Conservation (phyloP, 2,113 vertebrate species). For the Crotophaga sulcirostris region DNA sequence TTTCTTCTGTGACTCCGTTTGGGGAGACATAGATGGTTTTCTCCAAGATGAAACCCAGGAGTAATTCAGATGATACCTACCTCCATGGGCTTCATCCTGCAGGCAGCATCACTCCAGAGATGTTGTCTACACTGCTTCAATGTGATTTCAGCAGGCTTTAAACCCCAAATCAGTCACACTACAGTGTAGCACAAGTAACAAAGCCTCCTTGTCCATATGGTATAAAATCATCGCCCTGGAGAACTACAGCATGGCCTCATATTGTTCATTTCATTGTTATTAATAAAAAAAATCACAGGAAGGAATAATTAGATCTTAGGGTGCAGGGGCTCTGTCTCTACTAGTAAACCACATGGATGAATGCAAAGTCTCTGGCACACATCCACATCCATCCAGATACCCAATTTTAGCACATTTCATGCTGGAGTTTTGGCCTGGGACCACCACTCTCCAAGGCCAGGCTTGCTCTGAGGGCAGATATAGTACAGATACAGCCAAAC, state of each 20-base stretch:
- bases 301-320: neutral
- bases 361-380: neutral
- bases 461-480: accelerated
- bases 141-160: neutral
- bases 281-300: neutral
- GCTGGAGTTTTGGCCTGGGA: neutral
- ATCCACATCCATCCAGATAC: neutral
- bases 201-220: neutral
- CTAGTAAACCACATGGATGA: neutral
- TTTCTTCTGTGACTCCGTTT: neutral
- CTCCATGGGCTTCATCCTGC: neutral
- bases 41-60: neutral
- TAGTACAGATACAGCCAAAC: neutral
- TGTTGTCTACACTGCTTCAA: neutral
- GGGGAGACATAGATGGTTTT: neutral
- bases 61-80: neutral
- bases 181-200: neutral
- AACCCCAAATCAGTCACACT: neutral
- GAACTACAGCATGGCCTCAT: neutral
- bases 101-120: neutral
- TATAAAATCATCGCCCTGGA: neutral
- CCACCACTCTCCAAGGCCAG: neutral
- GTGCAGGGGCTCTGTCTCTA: neutral
- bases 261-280: neutral
- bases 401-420: neutral